Base-by-base conservation (phyloP, 37 sponge, comb jelly and placozoan genomes). In the Lycopodina hypogea region DNA sequence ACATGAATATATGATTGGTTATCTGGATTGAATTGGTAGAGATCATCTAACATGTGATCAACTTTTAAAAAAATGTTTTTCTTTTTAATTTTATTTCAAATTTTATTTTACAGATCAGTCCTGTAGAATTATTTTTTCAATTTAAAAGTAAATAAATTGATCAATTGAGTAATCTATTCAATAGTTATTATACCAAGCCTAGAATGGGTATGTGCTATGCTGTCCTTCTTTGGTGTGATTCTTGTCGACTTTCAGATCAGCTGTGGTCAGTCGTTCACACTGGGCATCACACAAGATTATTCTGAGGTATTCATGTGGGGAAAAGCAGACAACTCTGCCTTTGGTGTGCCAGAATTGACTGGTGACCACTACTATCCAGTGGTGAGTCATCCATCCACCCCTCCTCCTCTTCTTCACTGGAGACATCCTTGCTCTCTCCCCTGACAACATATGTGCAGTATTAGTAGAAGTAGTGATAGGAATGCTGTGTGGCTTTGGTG, bases 211-310 rank as follows among this genome's bases (percentile, higher is more conserved):
- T 9, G 9, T 45, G 48, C 48, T 45, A 9, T 45, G 48, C n/a
- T n/a, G n/a, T n/a, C n/a, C n/a, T n/a, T n/a, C n/a, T n/a, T 45
- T 12, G 4, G 9, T 45, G 48, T 45, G 48, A 9, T 45, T 45
- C 38, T 32, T 32, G 15, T 67, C n/a, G n/a, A 28, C 21, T 53
- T 55, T 6, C 32, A 87, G 87, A 78, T 81, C 18, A 42, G 81
- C 34, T 85, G 85, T 84, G 90, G 90, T 11, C 71, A 82, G 65
- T 32, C 30, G n/a, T 79, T 69, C 66, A 85, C 90, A 32, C 21
- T 85, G 19, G 86, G 74, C 51, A 71, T 90, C 23, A 66, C 60
- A 57, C 66, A 85, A 32, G 74, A 77, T 69, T 81, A 78, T 2
- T 52, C 39, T 21, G 37, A 60, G 33, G 90, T 90, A 41, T 90